Conservation (phyloP, 2,888 invertebrate species). For the Chironomus tentans region DNA sequence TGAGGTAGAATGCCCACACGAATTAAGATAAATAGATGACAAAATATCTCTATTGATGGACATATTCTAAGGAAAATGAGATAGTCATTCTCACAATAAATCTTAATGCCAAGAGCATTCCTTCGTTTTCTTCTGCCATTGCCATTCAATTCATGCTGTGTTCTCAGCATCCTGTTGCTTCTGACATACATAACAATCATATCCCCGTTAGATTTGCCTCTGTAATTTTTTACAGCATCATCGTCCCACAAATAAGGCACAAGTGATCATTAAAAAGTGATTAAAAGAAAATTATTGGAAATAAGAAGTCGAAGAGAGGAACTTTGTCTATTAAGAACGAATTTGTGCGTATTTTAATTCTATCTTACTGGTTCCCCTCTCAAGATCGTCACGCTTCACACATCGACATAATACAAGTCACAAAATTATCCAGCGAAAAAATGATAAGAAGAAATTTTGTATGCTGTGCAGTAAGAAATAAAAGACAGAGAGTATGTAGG, state of each 20-base stretch:
- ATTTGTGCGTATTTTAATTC: too few relatives aligned
- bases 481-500: neutral
- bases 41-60: neutral
- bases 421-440: neutral
- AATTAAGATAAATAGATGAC: neutral
- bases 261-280: slow-evolving; percentile 1
- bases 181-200: neutral
- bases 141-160: neutral
- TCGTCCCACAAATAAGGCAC: neutral
- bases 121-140: too few relatives aligned
- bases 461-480: neutral
- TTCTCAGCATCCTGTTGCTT: neutral
- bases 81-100: neutral
- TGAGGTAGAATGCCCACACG: neutral
- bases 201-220: too few relatives aligned
- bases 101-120: neutral
- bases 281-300: neutral
- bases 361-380: neutral
- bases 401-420: neutral
- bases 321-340: too few relatives aligned
- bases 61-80: neutral
- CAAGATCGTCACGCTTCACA: neutral
- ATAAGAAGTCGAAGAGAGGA: too few relatives aligned
- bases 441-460: neutral
- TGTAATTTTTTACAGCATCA: too few relatives aligned